Conservation (phyloP, 92 coral and sea anemone species). For the Parazoanthus swiftii region DNA sequence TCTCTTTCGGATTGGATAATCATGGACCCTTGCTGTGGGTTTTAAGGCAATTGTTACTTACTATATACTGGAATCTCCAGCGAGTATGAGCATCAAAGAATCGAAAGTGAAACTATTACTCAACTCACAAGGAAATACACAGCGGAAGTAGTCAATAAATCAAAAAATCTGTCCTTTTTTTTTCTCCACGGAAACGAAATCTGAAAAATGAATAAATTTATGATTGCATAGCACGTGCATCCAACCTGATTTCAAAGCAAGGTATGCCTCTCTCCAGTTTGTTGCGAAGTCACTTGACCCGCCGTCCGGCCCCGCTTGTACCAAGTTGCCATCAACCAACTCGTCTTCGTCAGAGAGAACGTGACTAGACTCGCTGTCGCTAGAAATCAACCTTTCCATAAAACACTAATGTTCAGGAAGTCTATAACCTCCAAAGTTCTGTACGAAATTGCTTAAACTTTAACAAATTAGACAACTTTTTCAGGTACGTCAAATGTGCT, state of each 20-base stretch:
- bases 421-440: not conserved
- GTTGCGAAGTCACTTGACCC: not conserved
- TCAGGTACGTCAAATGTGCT: not conserved
- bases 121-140: no score
- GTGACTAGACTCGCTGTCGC: not conserved
- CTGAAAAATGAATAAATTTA: no score
- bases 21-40: no score
- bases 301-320: not conserved
- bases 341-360: constrained; percentile 15
- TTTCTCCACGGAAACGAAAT: not conserved
- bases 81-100: not conserved
- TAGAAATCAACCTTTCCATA: constrained; percentile 6
- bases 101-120: not conserved
- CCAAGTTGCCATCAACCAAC: not conserved
- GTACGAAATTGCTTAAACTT: no score
- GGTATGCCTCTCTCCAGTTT: constrained; percentile 20
- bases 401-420: not conserved
- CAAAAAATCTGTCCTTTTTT: no score
- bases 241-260: constrained; percentile 27
- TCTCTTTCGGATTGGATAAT: no score
- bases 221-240: no score
- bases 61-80: no score
- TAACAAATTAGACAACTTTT: not conserved
- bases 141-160: not conserved
- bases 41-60: no score